phyloP scores from a whole-genome alignment of 2,113 vertebrate species.

The Hippoglossus stenolepis region DNA sequence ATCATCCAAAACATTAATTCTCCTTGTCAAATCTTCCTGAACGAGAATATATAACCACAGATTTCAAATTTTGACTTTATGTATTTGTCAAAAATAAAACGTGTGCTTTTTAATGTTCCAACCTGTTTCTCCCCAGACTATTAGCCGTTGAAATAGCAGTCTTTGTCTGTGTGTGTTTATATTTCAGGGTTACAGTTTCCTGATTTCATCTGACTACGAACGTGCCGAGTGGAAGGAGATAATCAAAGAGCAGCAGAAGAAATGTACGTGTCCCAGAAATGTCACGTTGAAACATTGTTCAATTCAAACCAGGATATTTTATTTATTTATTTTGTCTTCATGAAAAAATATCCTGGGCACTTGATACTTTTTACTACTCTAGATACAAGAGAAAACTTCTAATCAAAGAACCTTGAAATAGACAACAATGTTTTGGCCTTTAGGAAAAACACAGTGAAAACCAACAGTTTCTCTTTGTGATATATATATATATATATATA shows the following conservation, averaged over 20 bases:
- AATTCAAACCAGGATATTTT: background rate
- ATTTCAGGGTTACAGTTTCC: conserved; percentile 91
- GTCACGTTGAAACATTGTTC: background rate
- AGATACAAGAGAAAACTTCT: too few relatives aligned
- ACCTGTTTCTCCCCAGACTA: background rate
- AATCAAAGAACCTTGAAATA: too few relatives aligned
- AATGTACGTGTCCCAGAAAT: conserved; percentile 85
- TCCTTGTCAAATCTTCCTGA: background rate
- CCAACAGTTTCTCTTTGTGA: background rate
- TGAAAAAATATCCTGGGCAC: too few relatives aligned
- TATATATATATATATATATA: background rate
- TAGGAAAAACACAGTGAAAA: background rate
- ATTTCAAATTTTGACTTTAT: background rate
- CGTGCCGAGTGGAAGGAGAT: conserved; percentile 95
- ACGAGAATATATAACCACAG: too few relatives aligned
- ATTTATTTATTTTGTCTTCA: background rate
- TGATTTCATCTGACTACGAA: conserved; percentile 97
- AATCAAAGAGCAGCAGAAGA: conserved; percentile 97
- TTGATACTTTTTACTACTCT: too few relatives aligned
- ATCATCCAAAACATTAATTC: background rate
- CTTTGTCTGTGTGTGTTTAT: background rate
- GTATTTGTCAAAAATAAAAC: background rate
- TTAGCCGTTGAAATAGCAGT: background rate
- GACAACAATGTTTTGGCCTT: background rate
- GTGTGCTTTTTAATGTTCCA: background rate